Conservation (phyloP, 1,140 invertebrate species). For the Aphidius gifuensis region DNA sequence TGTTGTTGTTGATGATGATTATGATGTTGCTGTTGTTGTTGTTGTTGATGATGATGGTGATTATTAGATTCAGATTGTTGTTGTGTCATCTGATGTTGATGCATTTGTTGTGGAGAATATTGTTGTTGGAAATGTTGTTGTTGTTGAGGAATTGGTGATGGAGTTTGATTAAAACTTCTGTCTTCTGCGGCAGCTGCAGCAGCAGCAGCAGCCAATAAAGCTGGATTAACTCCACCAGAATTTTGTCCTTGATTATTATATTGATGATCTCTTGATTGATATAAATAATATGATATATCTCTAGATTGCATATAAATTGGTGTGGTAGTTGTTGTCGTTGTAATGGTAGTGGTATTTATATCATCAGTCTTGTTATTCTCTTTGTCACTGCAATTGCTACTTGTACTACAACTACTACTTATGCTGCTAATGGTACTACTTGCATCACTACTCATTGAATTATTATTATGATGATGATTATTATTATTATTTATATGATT, state of each 20-base stretch:
- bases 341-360: neutral
- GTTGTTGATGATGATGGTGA: too few species aligned
- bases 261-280: slow-evolving; percentile 34
- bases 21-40: too few species aligned
- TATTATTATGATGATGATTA: slow-evolving; percentile 24
- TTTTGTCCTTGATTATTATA: slow-evolving; percentile 19
- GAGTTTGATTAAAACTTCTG: slow-evolving; percentile 3
- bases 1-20: neutral
- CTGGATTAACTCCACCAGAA: slow-evolving; percentile 46
- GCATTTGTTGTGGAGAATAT: neutral
- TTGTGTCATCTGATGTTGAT: neutral
- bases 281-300: slow-evolving; percentile 43
- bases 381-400: slow-evolving; percentile 36
- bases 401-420: slow-evolving; percentile 20
- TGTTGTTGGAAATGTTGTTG: too few species aligned
- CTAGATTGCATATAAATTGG: slow-evolving; percentile 26
- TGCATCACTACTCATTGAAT: slow-evolving; percentile 29
- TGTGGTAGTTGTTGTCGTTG: too few species aligned
- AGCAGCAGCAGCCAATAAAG: slow-evolving; percentile 53
- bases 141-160: slow-evolving; percentile 18
- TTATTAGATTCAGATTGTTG: too few species aligned
- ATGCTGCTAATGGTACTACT: slow-evolving; percentile 19
- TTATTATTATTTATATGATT: slow-evolving; percentile 23
- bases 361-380: slow-evolving; percentile 49
- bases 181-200: slow-evolving; percentile 43